Evolutionary conservation across 2,888 invertebrate species (phyloP), one percentile per base, ranked within the genome.

Genomic region (Dione juno): DNA sequence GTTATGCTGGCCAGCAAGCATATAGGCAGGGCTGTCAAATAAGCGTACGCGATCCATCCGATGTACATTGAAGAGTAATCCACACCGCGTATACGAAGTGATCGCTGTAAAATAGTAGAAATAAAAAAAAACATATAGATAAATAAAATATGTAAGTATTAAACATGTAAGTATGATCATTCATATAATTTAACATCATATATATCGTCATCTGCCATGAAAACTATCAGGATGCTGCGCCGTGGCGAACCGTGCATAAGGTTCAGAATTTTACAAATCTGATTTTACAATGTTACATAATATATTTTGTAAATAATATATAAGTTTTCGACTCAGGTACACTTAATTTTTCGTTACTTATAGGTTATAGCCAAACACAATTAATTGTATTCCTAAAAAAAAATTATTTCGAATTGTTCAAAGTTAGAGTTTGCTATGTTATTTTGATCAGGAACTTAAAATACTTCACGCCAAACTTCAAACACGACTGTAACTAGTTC

Each of bases 1-100:
- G 88, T 80, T 54, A 88, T 70, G 61, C 87, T 75, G 0, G 83
- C 88, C 10, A 90, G 79, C 14, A 89, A 21, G 75, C 89, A 88
- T 58, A 83, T 78, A 0, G 92, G 92, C 14, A 89, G 57, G 0
- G 84, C 85, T 0, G 89, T 87, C 66, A 92, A 70, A 74, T 82
- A 84, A 0, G 85, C 86, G 77, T 83, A 92, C 35, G 81, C 75
- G 52, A 90, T 66, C 92, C 92, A 92, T 35, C 87, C 82, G 6
- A 84, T 10, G 77, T 92, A 92, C 78, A 92, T 87, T 0, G 86
- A 76, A 0, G 84, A 75, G 77, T 82, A 89, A 1, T 81, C 81
- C 11, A 91, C 90, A 67, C 82, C 79, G 8, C 88, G 88, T 16
- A 91, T 81, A 3, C 87, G 83, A 0, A 91, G 80, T 0, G 85